These are phyloP conservation scores for Gnathonemus longibarbis DNA, from an alignment of 2,113 vertebrate species.

Conservation along the genomic window DNA sequence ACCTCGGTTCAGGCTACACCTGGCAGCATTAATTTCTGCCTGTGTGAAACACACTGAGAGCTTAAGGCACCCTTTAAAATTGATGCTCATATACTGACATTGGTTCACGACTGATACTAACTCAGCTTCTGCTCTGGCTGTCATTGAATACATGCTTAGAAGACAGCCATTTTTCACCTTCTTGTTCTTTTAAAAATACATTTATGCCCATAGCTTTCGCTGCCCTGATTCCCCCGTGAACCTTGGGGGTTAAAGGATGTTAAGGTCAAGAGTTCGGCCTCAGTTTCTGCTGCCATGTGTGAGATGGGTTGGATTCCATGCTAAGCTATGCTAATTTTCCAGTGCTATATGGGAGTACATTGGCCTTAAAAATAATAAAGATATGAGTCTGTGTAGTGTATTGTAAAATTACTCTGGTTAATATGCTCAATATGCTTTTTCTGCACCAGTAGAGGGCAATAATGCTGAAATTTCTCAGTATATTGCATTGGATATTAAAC, in stretches of 20 bases:
- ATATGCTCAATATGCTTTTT: background rate
- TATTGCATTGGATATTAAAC: background rate
- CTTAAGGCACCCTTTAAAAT: background rate
- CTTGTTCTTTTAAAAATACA: background rate
- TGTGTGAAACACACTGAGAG: background rate
- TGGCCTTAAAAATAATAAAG: background rate
- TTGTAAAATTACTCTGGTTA: background rate
- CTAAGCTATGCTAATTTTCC: background rate
- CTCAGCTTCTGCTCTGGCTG: background rate
- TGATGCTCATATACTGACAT: background rate
- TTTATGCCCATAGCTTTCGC: background rate
- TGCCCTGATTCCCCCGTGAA: background rate
- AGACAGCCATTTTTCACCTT: background rate
- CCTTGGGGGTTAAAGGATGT: background rate
- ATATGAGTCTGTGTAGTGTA: background rate
- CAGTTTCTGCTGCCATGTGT: background rate
- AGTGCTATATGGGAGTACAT: background rate
- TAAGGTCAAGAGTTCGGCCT: background rate
- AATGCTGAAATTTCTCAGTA: constrained; percentile 36
- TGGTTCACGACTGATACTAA: background rate
- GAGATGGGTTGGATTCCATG: background rate
- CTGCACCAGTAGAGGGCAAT: constrained; percentile 60
- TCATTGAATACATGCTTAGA: background rate
- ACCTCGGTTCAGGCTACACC: background rate
- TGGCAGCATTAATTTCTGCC: background rate